Evolutionary conservation across 1,140 invertebrate genomes (phyloP).

Genomic region (Achatina immaculata): DNA sequence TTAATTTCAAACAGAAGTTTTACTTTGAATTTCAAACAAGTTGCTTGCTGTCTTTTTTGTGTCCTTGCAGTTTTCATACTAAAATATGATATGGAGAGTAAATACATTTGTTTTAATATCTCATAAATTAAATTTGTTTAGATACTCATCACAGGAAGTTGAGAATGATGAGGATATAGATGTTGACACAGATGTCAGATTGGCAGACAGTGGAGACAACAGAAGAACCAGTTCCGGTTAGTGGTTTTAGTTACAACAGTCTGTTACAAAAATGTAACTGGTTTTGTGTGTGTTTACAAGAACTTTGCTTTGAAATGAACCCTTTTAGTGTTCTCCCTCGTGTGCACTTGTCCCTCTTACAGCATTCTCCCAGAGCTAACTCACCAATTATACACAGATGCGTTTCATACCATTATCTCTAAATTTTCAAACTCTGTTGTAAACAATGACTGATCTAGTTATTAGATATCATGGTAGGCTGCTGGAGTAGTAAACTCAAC

Average conservation of each 20-base stretch:
- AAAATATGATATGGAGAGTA: background rate
- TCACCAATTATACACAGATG: no score
- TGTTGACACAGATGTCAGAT: background rate
- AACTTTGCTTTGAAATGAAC: no score
- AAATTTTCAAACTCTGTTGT: background rate
- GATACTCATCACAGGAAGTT: background rate
- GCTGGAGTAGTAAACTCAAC: no score
- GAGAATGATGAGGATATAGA: slow-evolving; percentile 14
- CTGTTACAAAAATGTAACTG: no score
- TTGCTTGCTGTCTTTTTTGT: background rate
- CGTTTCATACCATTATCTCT: no score
- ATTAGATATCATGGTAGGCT: no score
- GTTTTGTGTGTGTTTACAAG: background rate
- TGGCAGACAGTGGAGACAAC: background rate
- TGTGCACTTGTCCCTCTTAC: no score
- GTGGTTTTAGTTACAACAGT: background rate
- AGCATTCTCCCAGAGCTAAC: no score
- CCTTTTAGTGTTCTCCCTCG: no score
- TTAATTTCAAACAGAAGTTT: no score
- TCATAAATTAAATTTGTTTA: background rate
- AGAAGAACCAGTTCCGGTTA: background rate
- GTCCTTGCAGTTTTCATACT: background rate
- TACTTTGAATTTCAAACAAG: no score
- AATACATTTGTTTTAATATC: background rate
- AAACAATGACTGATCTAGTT: no score